These are phyloP conservation scores for Aspidoscelis tigris DNA, from an alignment of 2,113 vertebrate genomes.

Conservation along the genomic window DNA sequence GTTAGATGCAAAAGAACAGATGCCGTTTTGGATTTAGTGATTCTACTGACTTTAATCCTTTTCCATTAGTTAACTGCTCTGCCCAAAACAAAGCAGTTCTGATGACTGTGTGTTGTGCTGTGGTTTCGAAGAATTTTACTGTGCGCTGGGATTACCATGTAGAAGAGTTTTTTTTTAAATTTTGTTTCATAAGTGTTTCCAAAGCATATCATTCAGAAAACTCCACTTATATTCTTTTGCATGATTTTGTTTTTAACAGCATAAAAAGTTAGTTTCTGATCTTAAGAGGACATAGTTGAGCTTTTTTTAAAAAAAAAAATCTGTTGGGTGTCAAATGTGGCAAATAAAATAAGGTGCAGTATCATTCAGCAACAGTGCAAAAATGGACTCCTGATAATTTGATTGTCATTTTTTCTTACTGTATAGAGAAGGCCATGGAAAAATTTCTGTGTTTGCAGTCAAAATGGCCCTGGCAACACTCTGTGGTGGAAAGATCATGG, in stretches of 20 bases:
- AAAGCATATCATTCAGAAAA: neutral
- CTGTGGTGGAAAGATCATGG: constrained; percentile 97
- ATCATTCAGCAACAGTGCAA: neutral
- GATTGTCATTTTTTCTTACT: constrained; percentile 58
- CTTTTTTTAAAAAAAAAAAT: constrained; percentile 8
- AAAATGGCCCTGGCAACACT: constrained; percentile 94
- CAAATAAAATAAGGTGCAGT: neutral
- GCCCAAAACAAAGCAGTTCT: neutral
- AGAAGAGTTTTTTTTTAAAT: neutral
- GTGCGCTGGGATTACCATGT: neutral
- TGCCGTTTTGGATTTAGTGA: no score
- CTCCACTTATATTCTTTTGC: neutral
- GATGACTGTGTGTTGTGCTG: neutral
- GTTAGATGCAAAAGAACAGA: no score
- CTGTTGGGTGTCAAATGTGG: neutral
- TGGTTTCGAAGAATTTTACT: neutral
- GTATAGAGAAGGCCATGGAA: constrained; percentile 93
- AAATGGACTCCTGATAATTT: neutral
- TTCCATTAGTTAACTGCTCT: no score
- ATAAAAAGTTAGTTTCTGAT: no score
- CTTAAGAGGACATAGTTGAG: neutral
- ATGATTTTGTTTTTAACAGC: no score
- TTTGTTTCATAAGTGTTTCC: neutral
- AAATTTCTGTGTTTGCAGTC: constrained; percentile 92
- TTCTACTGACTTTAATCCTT: no score